Evolutionary conservation across 2,113 vertebrate genomes (phyloP).

Genomic region (Mionectes macconnelli): DNA sequence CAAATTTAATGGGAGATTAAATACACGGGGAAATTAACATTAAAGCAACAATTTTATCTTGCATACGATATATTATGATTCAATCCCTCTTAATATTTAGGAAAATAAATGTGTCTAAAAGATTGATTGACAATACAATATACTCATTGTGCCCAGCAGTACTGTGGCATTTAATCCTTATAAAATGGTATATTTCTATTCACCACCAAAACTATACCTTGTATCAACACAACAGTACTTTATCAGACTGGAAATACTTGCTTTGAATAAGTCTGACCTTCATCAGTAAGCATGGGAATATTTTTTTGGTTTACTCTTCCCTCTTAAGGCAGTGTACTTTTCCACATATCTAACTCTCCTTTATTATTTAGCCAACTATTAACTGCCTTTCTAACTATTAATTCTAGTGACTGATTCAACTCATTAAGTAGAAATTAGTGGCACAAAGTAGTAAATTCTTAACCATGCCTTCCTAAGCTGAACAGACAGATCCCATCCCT

Average conservation of each 20-base stretch:
- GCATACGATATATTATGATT: background rate
- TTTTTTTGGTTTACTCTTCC: background rate
- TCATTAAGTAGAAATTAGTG: background rate
- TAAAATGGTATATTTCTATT: background rate
- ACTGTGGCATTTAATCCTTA: background rate
- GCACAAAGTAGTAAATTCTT: background rate
- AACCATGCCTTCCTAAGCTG: fast-evolving
- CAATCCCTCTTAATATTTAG: background rate
- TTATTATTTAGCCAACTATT: background rate
- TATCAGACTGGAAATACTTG: background rate
- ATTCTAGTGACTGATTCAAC: background rate
- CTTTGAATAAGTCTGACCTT: background rate
- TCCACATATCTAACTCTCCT: background rate
- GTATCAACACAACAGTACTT: background rate
- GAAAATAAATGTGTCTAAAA: background rate
- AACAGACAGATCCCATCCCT: background rate
- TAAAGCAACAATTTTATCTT: conserved; percentile 53
- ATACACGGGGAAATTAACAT: conserved; percentile 44
- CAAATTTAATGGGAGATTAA: conserved; percentile 67
- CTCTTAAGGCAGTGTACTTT: fast-evolving
- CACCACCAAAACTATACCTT: background rate
- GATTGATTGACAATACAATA: background rate
- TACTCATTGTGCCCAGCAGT: background rate
- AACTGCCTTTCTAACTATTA: background rate
- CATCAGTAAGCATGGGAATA: background rate